These are phyloP conservation scores for Coelinius sp. DNA, from an alignment of 2,888 invertebrate genomes.

Conservation along the genomic window DNA sequence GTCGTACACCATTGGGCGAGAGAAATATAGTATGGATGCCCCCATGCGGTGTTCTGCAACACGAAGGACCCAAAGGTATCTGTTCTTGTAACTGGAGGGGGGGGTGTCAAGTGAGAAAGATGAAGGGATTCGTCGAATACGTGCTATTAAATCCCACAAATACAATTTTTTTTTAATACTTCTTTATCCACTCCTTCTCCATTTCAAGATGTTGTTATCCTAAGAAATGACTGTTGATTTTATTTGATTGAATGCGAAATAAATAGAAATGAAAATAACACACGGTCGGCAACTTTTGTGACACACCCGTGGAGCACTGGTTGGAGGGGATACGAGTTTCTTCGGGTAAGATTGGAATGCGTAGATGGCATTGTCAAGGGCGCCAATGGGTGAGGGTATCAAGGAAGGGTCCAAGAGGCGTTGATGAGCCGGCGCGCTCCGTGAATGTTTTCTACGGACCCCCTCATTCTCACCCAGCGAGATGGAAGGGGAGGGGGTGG, in stretches of 20 bases:
- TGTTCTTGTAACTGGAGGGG: conserved; percentile 5
- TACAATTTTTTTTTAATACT: neutral
- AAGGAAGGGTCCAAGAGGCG: conserved; percentile 57
- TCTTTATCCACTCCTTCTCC: neutral
- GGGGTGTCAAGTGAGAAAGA: conserved; percentile 23
- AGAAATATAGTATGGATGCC: conserved; percentile 3
- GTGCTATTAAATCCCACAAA: neutral
- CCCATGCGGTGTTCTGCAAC: conserved; percentile 13
- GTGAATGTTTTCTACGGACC: conserved; percentile 64
- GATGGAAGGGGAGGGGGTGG: conserved; percentile 37
- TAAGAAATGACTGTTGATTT: neutral
- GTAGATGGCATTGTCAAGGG: conserved; percentile 66
- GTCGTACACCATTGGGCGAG: conserved; percentile 26
- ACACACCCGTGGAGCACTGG: neutral
- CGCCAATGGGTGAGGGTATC: conserved; percentile 61
- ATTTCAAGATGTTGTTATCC: neutral
- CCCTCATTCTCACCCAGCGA: conserved; percentile 60
- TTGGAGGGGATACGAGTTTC: conserved; percentile 32
- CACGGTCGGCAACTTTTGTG: conserved; percentile 5
- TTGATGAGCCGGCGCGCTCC: conserved; percentile 66
- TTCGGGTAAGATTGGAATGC: conserved; percentile 64
- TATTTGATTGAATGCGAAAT: conserved; percentile 5
- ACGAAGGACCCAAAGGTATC: neutral
- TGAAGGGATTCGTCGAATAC: conserved; percentile 2
- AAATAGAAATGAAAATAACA: conserved; percentile 25